These are phyloP conservation scores for Streptopelia turtur DNA, from an alignment of 2,797 vertebrate species.

Conservation along the genomic window DNA sequence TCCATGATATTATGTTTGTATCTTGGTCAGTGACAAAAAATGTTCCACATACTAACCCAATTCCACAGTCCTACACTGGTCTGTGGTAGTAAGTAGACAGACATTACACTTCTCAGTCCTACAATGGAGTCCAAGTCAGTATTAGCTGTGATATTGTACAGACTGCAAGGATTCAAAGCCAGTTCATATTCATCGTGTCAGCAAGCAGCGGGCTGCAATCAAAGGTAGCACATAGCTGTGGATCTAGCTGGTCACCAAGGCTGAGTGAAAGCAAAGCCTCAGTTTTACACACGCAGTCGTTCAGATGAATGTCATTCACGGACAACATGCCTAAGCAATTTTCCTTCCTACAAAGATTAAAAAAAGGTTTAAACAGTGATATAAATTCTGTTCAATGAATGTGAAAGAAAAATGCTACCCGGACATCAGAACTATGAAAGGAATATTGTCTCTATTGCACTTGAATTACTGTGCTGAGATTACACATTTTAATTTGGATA, in stretches of 20 bases:
- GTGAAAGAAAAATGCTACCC: not conserved
- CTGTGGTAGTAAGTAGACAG: not conserved
- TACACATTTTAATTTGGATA: not conserved
- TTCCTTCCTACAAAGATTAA: not conserved
- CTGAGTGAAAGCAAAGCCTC: not conserved
- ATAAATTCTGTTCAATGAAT: not conserved
- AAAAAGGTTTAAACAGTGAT: not conserved
- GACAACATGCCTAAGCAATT: not conserved
- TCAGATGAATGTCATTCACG: not conserved
- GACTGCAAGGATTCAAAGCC: not conserved
- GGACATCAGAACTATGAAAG: not conserved
- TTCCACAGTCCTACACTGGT: fast-evolving
- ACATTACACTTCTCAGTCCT: not conserved
- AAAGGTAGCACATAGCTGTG: not conserved
- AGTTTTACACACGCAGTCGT: not conserved
- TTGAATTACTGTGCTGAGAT: not conserved
- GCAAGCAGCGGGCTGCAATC: not conserved
- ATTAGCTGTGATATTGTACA: not conserved
- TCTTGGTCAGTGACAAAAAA: not conserved
- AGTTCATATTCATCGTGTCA: fast-evolving
- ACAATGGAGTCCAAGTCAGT: not conserved
- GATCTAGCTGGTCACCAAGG: not conserved
- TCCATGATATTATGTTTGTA: not conserved
- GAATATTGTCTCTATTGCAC: not conserved
- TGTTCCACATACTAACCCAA: not conserved